These are phyloP conservation scores for Cotesia glomerata DNA, from an alignment of 1,140 invertebrate species.

Conservation along the genomic window DNA sequence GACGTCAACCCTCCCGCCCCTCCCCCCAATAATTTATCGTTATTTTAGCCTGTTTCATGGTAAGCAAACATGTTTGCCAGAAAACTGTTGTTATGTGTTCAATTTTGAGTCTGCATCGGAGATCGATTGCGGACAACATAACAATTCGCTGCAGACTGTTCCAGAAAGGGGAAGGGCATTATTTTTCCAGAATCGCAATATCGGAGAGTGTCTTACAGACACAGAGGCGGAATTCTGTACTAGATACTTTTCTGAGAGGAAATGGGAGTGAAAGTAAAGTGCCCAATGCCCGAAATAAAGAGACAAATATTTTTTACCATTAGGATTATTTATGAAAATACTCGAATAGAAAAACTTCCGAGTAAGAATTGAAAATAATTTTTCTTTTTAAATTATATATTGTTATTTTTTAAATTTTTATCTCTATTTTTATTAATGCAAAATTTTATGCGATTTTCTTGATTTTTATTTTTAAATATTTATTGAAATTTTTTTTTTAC, in stretches of 20 bases:
- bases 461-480: too few species aligned
- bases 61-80: neutral
- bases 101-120: slow-evolving; percentile 22
- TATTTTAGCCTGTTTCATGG: too few species aligned
- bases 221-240: slow-evolving; percentile 2
- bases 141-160: slow-evolving; percentile 21
- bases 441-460: too few species aligned
- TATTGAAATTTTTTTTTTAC: too few species aligned
- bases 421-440: too few species aligned
- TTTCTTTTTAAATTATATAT: too few species aligned
- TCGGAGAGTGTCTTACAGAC: slow-evolving; percentile 26
- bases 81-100: neutral
- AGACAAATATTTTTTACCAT: neutral
- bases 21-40: too few species aligned
- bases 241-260: slow-evolving; percentile 8
- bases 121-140: slow-evolving; percentile 18
- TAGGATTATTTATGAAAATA: neutral
- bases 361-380: too few species aligned
- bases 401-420: too few species aligned
- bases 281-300: neutral
- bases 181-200: slow-evolving; percentile 27
- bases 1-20: too few species aligned
- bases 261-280: neutral
- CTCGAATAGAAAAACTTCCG: too few species aligned
- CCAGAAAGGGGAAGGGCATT: neutral